Evolutionary conservation across 2,797 vertebrate species (phyloP), one percentile per base, ranked within the genome.

Genomic region (Neopelma chrysocephalum): DNA sequence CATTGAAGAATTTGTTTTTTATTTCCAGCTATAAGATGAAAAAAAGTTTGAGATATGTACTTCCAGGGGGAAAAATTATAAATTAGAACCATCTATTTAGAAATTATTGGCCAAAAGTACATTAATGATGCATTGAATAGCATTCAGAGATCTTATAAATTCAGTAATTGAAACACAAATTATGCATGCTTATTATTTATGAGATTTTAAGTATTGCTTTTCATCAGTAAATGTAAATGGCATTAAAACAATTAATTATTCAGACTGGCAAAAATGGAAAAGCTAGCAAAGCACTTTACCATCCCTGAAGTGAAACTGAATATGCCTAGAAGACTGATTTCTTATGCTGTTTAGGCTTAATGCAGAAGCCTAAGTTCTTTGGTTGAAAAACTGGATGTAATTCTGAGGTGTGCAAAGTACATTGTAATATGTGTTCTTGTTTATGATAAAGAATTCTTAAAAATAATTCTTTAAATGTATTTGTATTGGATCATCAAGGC

Each of bases 191-290:
- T 97, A 95, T 90, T 97, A 96, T 98, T 98, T 97, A 97, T 98
- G 90, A 96, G 97, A 97, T 95, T 97, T 97, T 97, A 96, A 98
- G 87, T 92, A 94, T 94, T 96, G 68, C 88, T 97, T 83, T 96
- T 96, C 92, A 87, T 97, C 83, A 96, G 95, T 96, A 97, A 97
- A 97, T 97, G 92, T 96, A 95, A 93, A 96, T 97, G 91, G 32
- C 66, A 90, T 96, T 96, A 96, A 97, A 97, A 93, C 73, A 95
- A 97, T 97, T 96, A 96, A 98, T 98, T 97, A 97, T 97, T 98
- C 90, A 98, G 94, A 82, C 42, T 78, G 70, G 75, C 25, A 32
- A 96, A 96, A 97, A 96, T 96, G 62, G 81, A 87, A 96, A 95
- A 88, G 88, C 91, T 96, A 78, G 89, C 73, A 93, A 96, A 93